These are phyloP conservation scores for Synanthedon andrenaeformis DNA, from an alignment of 2,888 invertebrate species.

Conservation along the genomic window DNA sequence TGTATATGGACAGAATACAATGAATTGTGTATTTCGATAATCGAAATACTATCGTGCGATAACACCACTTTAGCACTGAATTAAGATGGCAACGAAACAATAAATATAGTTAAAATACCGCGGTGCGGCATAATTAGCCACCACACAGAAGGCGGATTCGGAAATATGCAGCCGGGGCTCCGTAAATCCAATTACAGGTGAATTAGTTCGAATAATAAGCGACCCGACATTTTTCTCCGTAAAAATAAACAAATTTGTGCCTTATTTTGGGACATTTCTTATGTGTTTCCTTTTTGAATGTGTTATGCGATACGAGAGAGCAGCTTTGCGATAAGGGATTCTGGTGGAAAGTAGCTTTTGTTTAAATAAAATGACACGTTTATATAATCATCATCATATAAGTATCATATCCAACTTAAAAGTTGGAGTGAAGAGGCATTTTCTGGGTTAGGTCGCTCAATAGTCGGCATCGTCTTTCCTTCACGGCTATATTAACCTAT, in stretches of 20 bases:
- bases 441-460: too few species aligned
- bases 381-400: too few species aligned
- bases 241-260: conserved; percentile 10
- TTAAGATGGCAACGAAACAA: conserved; percentile 33
- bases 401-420: too few species aligned
- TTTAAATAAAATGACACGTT: too few species aligned
- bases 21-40: conserved; percentile 20
- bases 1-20: background rate
- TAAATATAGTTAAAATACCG: conserved; percentile 52
- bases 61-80: conserved; percentile 18
- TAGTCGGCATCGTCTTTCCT: too few species aligned
- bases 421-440: too few species aligned
- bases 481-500: too few species aligned
- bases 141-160: conserved; percentile 33
- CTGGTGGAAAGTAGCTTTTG: too few species aligned
- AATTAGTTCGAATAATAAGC: conserved; percentile 50
- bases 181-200: conserved; percentile 58
- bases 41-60: conserved; percentile 10
- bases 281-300: background rate
- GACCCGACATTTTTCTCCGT: conserved; percentile 15
- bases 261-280: conserved; percentile 3
- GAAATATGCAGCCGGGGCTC: conserved; percentile 30
- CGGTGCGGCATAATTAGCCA: conserved; percentile 46
- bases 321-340: too few species aligned
- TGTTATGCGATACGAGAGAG: background rate